phyloP scores from a whole-genome alignment of 2,888 invertebrate species.

The Drosophila villosipedis region DNA sequence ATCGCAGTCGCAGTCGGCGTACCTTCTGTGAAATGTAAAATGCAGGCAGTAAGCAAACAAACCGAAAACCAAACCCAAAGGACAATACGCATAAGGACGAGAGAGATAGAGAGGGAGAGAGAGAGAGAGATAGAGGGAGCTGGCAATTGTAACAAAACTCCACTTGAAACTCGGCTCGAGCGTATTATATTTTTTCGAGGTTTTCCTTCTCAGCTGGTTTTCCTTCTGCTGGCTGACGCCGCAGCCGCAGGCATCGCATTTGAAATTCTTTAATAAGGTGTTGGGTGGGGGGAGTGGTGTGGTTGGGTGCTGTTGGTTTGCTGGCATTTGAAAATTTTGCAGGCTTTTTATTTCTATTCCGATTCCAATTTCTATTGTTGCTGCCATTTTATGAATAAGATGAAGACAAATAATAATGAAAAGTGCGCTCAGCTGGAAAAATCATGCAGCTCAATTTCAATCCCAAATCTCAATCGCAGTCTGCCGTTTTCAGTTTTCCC shows the following conservation, averaged over 20 bases:
- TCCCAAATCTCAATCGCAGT: conserved; percentile 13
- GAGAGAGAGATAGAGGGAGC: conserved; percentile 10
- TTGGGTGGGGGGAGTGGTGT: neutral
- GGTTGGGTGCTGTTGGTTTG: neutral
- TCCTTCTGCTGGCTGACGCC: conserved; percentile 26
- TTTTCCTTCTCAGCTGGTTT: conserved; percentile 37
- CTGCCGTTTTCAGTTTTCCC: conserved; percentile 41
- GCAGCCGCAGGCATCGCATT: conserved; percentile 57
- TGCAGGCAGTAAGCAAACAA: conserved; percentile 59
- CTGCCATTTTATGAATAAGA: conserved; percentile 65
- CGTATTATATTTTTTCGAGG: conserved; percentile 48
- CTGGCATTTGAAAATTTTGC: conserved; percentile 38
- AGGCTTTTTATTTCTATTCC: conserved; percentile 17
- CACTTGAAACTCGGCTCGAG: conserved; percentile 59
- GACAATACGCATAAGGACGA: conserved; percentile 38
- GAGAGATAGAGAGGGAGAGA: neutral
- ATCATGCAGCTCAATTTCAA: conserved; percentile 36
- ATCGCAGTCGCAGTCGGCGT: conserved; percentile 7
- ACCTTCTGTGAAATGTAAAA: conserved; percentile 57
- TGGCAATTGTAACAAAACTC: conserved; percentile 68
- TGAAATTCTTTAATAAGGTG: conserved; percentile 52
- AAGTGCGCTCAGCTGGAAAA: conserved; percentile 74
- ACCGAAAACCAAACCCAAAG: conserved; percentile 42
- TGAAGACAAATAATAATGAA: conserved; percentile 62
- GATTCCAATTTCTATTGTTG: conserved; percentile 38